phyloP scores from a whole-genome alignment of 2,113 vertebrate genomes.

The Ptilonorhynchus violaceus region DNA sequence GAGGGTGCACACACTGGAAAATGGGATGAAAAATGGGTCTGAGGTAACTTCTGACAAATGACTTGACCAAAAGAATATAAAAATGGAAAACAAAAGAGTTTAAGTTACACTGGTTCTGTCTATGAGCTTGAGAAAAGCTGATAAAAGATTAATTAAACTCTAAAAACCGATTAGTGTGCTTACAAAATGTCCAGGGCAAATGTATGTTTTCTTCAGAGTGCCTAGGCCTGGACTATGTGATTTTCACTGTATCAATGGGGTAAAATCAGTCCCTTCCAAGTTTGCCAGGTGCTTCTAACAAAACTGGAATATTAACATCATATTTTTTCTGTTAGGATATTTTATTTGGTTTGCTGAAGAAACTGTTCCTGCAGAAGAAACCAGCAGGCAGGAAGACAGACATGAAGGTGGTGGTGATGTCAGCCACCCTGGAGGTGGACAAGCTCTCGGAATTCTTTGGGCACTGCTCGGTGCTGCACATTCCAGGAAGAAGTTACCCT shows the following conservation, averaged over 20 bases:
- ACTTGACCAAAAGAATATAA: neutral
- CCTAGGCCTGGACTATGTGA: neutral
- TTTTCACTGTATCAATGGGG: rapidly evolving
- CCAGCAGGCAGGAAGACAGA: slow-evolving; percentile 67
- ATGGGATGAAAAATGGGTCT: neutral
- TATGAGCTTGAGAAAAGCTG: neutral
- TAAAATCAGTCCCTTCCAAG: neutral
- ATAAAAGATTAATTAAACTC: neutral
- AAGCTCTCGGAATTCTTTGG: slow-evolving; percentile 89
- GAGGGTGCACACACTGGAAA: neutral
- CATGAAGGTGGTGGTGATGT: slow-evolving; percentile 95
- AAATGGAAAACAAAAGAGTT: neutral
- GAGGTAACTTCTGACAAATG: neutral
- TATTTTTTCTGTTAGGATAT: slow-evolving; percentile 80
- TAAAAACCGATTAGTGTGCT: neutral
- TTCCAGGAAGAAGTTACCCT: slow-evolving; percentile 90
- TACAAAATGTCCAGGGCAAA: neutral
- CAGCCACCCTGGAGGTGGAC: slow-evolving; percentile 91
- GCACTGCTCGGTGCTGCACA: slow-evolving; percentile 84
- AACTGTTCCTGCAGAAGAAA: slow-evolving; percentile 73
- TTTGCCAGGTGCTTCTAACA: neutral
- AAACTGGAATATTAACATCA: neutral
- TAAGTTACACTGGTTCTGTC: neutral
- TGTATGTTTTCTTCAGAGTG: neutral
- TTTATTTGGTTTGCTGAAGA: slow-evolving; percentile 93